These are phyloP conservation scores for Xyliphius kryptos DNA, from an alignment of 2,113 vertebrate species.

Conservation along the genomic window DNA sequence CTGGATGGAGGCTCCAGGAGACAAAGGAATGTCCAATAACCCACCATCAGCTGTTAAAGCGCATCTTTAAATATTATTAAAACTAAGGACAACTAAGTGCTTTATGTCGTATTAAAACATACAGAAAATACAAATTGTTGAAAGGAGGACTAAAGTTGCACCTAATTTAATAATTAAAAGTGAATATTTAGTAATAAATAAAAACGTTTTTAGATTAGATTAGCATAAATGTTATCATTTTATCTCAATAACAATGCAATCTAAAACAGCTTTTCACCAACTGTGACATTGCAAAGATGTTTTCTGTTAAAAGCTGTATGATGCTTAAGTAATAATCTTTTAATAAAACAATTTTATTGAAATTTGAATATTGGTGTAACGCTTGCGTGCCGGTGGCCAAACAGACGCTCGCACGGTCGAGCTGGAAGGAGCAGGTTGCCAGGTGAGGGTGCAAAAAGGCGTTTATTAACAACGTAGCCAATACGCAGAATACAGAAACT, in stretches of 20 bases:
- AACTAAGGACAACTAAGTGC: constrained; percentile 56
- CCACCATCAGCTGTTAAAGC: constrained; percentile 48
- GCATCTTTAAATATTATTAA: constrained; percentile 54
- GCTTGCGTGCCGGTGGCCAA: no score
- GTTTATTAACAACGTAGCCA: no score
- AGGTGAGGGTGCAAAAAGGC: no score
- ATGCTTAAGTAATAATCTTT: no score
- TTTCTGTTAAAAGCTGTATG: no score
- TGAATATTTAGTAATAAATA: not conserved
- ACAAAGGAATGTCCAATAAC: constrained; percentile 53
- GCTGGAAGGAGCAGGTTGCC: no score
- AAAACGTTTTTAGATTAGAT: constrained; percentile 44
- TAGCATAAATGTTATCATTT: constrained; percentile 51
- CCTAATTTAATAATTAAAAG: no score
- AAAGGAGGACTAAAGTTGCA: no score
- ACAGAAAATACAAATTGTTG: not conserved
- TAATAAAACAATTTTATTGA: no score
- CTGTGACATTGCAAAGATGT: constrained; percentile 15
- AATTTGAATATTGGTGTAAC: no score
- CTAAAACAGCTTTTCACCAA: constrained; percentile 14
- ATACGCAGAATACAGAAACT: no score
- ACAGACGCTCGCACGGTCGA: no score
- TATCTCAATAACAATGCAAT: constrained; percentile 17
- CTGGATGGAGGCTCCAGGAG: constrained; percentile 46
- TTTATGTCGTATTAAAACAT: not conserved